phyloP scores from a whole-genome alignment of 2,797 vertebrate genomes.

The Lutjanus argentimaculatus region DNA sequence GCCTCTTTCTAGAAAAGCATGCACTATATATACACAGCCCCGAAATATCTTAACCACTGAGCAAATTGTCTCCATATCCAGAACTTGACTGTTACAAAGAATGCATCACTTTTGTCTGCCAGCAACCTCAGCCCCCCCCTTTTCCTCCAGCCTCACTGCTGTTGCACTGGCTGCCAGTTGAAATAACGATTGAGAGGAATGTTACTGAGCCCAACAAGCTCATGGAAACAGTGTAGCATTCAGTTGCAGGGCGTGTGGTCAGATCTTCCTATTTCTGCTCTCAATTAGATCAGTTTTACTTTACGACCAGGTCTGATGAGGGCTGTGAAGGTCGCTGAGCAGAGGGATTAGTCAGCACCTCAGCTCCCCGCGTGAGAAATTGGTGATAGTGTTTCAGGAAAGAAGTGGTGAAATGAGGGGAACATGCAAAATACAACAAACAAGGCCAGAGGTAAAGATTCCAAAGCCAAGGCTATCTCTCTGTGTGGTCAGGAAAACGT shows the following conservation, averaged over 20 bases:
- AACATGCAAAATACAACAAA: conserved; percentile 36
- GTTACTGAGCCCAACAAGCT: conserved; percentile 62
- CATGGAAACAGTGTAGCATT: conserved; percentile 63
- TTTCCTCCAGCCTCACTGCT: conserved; percentile 60
- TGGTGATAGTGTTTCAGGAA: conserved; percentile 25
- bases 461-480: conserved; percentile 29
- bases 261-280: conserved; percentile 56
- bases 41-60: conserved; percentile 81
- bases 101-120: conserved; percentile 79
- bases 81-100: conserved; percentile 81
- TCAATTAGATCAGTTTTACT: conserved; percentile 59
- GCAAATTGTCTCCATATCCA: conserved; percentile 83
- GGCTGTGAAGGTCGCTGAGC: conserved; percentile 57
- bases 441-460: conserved; percentile 31
- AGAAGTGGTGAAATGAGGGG: conserved; percentile 2
- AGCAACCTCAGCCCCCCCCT: conserved; percentile 78
- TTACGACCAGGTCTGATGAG: conserved; percentile 65
- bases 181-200: conserved; percentile 78
- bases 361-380: conserved; percentile 25
- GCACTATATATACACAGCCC: conserved; percentile 62
- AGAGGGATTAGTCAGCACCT: conserved; percentile 37
- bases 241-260: conserved; percentile 54
- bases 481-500: conserved; percentile 57
- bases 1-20: conserved; percentile 65
- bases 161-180: conserved; percentile 74